Percentiles rank a stretch among this genome's conserved stretches.
Conservation (phyloP, 2,888 invertebrate species). For the Mechanitis messenoides region DNA sequence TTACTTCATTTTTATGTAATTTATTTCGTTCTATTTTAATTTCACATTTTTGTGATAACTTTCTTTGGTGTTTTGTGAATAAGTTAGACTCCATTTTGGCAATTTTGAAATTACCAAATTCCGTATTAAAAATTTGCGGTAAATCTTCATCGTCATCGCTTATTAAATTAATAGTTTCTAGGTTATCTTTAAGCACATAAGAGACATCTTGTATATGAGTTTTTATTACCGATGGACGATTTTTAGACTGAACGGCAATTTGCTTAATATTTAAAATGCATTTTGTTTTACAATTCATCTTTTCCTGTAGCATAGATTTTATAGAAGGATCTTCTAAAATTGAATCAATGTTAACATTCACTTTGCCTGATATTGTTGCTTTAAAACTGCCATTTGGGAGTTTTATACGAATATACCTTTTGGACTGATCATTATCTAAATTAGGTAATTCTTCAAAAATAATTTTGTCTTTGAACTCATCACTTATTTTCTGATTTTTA, state of each 20-base stretch:
- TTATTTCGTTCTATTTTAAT: constrained; percentile 40
- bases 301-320: constrained; percentile 42
- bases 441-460: constrained; percentile 44
- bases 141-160: constrained; percentile 59
- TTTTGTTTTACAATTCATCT: constrained; percentile 38
- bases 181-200: constrained; percentile 16
- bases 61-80: constrained; percentile 46
- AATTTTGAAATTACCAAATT: constrained; percentile 51
- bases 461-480: constrained; percentile 20
- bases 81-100: constrained; percentile 33
- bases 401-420: constrained; percentile 47
- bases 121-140: constrained; percentile 40
- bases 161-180: constrained; percentile 58
- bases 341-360: constrained; percentile 43
- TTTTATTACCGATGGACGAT: constrained; percentile 33
- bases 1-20: constrained; percentile 17
- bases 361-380: constrained; percentile 52
- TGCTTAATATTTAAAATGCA: constrained; percentile 56
- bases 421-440: constrained; percentile 35
- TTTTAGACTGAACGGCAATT: constrained; percentile 31
- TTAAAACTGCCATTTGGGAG: constrained; percentile 55
- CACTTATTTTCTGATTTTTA: constrained; percentile 2
- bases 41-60: constrained; percentile 46
- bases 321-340: constrained; percentile 50
- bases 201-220: constrained; percentile 37